Evolutionary conservation across 2,113 vertebrate species (phyloP).

Genomic region (Choloepus hoffmanni): DNA sequence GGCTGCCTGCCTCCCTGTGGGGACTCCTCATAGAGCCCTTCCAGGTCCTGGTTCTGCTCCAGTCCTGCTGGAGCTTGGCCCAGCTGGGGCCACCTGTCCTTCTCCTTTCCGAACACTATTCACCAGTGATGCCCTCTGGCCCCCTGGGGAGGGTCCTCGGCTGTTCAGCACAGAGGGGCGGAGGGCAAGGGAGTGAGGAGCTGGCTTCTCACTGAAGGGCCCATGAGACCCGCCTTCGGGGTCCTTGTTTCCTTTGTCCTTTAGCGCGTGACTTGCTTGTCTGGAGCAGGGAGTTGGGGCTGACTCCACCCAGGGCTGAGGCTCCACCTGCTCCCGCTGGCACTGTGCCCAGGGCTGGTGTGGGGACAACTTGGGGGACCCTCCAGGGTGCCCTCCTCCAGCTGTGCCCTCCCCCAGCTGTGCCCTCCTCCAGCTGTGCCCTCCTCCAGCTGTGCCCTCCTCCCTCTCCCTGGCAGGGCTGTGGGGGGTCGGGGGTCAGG

Average conservation of each 20-base stretch:
- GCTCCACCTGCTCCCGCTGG: too few relatives aligned
- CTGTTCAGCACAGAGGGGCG: slow-evolving; percentile 39
- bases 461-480: too few relatives aligned
- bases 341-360: too few relatives aligned
- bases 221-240: background rate
- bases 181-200: slow-evolving; percentile 18
- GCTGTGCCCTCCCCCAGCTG: too few relatives aligned
- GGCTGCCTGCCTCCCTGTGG: background rate
- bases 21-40: slow-evolving; percentile 55
- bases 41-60: slow-evolving; percentile 79
- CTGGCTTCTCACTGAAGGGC: background rate
- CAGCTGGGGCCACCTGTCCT: slow-evolving; percentile 57
- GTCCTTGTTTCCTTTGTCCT: background rate
- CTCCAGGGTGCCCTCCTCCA: background rate
- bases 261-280: background rate
- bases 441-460: too few relatives aligned
- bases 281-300: background rate
- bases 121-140: background rate
- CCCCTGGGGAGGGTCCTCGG: background rate
- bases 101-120: slow-evolving; percentile 46
- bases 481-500: too few relatives aligned
- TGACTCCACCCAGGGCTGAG: background rate
- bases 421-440: too few relatives aligned
- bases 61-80: background rate
- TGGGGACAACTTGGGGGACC: background rate